Conservation (phyloP, 2,797 vertebrate genomes). For the Ctenopoma multispine region DNA sequence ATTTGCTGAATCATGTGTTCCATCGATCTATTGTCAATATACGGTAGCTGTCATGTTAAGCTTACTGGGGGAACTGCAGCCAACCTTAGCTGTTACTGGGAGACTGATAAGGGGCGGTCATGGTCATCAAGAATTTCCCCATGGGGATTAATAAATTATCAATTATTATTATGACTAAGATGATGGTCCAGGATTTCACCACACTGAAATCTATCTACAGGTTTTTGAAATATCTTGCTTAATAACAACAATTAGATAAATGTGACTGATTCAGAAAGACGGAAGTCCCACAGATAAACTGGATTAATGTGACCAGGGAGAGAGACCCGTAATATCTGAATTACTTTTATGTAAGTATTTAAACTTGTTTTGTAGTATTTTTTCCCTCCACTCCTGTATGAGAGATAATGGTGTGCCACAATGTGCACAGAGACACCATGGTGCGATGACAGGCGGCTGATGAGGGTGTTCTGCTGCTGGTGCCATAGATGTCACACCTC, state of each 20-base stretch:
- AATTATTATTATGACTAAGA: too few relatives aligned
- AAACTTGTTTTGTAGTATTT: neutral
- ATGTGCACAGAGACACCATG: slow-evolving; percentile 1
- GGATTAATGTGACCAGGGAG: slow-evolving; percentile 35
- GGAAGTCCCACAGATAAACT: slow-evolving; percentile 35
- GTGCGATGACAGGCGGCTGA: slow-evolving; percentile 59
- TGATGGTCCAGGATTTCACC: neutral
- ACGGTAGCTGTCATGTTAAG: too few relatives aligned
- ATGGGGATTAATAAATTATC: too few relatives aligned
- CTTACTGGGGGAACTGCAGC: too few relatives aligned
- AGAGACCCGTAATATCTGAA: slow-evolving; percentile 2
- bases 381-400: slow-evolving; percentile 11
- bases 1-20: too few relatives aligned
- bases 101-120: too few relatives aligned
- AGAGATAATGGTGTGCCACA: slow-evolving; percentile 2
- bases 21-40: too few relatives aligned
- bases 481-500: slow-evolving; percentile 59
- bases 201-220: neutral
- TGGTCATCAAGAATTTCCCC: too few relatives aligned
- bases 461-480: slow-evolving; percentile 28
- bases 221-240: neutral
- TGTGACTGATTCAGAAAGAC: neutral
- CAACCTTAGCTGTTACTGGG: too few relatives aligned
- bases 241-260: neutral
- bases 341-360: too few relatives aligned